phyloP scores from a whole-genome alignment of 2,888 invertebrate species.

The Conus canariensis region DNA sequence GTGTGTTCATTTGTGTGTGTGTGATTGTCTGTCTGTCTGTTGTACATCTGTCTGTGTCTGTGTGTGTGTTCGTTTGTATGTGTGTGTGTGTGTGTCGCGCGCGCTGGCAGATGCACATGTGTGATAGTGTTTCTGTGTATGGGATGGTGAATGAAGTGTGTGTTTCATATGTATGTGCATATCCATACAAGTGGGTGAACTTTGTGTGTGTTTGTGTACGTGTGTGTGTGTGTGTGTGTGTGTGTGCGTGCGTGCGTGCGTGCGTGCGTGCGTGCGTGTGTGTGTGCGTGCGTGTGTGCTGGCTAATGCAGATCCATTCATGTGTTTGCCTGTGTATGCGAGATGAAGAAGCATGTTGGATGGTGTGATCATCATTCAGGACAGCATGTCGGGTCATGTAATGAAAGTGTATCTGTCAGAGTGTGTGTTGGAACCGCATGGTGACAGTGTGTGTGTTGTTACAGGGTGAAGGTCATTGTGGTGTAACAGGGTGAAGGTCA shows the following conservation, averaged over 20 bases:
- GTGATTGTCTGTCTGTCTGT: background rate
- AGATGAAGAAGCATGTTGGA: too few species aligned
- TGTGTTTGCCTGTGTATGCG: too few species aligned
- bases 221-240: background rate
- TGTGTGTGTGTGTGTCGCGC: background rate
- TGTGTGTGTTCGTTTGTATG: background rate
- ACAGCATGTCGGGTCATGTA: too few species aligned
- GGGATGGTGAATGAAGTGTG: background rate
- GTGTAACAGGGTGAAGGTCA: too few species aligned
- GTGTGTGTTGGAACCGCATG: background rate
- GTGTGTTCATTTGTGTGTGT: background rate
- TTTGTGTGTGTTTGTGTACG: background rate
- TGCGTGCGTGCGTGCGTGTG: background rate
- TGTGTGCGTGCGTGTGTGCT: background rate
- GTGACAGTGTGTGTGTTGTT: background rate
- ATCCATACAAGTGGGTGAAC: background rate
- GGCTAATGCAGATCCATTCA: too few species aligned
- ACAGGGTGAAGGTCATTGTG: background rate
- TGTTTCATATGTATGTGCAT: background rate
- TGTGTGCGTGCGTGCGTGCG: background rate
- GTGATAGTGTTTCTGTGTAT: background rate
- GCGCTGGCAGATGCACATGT: background rate
- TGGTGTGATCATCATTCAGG: too few species aligned
- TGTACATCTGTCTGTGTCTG: background rate
- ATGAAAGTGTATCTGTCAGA: background rate